Base-by-base conservation (phyloP, 2,888 invertebrate species). In the Yponomeuta evonymella region DNA sequence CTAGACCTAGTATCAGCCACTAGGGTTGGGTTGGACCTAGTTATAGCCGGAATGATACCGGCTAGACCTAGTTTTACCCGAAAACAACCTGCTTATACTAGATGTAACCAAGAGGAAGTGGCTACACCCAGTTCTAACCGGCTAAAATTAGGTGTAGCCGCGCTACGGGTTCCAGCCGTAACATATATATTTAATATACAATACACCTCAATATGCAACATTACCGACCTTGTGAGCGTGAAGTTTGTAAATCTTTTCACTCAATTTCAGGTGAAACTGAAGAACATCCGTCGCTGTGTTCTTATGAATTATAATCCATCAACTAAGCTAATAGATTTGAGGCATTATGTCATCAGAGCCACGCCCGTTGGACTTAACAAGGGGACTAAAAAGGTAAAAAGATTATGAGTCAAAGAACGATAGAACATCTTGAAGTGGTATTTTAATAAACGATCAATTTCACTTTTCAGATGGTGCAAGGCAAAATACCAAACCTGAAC, bases 281-380 rank as follows among this genome's bases (percentile, higher is more conserved):
- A 96, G 76, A 95, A 95, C 48, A 96, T 99, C 70, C 94, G 96
- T 70, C 94, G 99, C 64, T 98, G 98, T 86, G 95, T 99, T 0
- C 91, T 99, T 30, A 93, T 99, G 82, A 98, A 98, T 85, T 99
- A 98, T 84, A 96, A 98, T 84, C 93, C 95, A 0, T 93, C 95
- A 1, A 96, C 96, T 5, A 97, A 97, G 79, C 86, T 95, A 1
- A 95, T 99, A 70, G 98, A 99, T 79, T 95, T 99, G 84, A 93
- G 99, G 65, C 99, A 99, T 87, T 99, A 98, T 84, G 96, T 97
- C n/a, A 97, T 99, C 76, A 96, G 97, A 87, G 95, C 97, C 12
- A 95, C 96, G 6, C 98, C 99, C 0, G 96, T 97, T 0, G 99
- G 99, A 29, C 90, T 99, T 62, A 97, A 97, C 64, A 96, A 94